Evolutionary conservation across 2,888 invertebrate species (phyloP).

Genomic region (Gnatocerus cornutus): DNA sequence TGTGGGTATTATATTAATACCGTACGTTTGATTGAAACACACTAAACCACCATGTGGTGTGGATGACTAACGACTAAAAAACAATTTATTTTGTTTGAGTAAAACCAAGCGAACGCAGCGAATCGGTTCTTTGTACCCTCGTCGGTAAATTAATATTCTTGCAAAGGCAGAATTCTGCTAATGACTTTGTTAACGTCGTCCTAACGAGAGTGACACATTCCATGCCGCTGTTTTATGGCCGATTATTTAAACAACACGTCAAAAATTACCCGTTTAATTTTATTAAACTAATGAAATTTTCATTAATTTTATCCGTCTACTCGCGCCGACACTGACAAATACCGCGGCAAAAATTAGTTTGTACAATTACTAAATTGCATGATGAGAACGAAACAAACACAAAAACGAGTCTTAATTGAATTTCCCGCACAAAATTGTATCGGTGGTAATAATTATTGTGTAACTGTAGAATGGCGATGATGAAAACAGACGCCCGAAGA

Average conservation of each 20-base stretch:
- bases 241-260: slow-evolving; percentile 35
- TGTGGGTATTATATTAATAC: slow-evolving; percentile 12
- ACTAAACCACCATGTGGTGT: slow-evolving; percentile 12
- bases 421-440: slow-evolving; percentile 42
- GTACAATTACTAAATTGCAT: slow-evolving; percentile 48
- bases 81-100: slow-evolving; percentile 33
- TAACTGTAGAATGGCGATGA: slow-evolving; percentile 20
- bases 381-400: slow-evolving; percentile 38
- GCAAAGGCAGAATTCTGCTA: slow-evolving; percentile 25
- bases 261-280: slow-evolving; percentile 33
- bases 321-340: slow-evolving; percentile 46
- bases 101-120: slow-evolving; percentile 1
- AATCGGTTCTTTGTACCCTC: slow-evolving; percentile 20
- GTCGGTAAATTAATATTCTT: slow-evolving; percentile 37
- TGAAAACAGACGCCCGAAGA: slow-evolving; percentile 27
- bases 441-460: slow-evolving; percentile 38
- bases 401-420: slow-evolving; percentile 41
- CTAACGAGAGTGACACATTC: slow-evolving; percentile 44
- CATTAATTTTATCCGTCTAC: slow-evolving; percentile 39
- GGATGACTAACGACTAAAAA: slow-evolving; percentile 34
- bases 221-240: slow-evolving; percentile 27
- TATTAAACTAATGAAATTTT: slow-evolving; percentile 42
- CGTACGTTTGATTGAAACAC: slow-evolving; percentile 30
- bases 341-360: slow-evolving; percentile 48
- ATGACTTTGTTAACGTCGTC: slow-evolving; percentile 40